Base-by-base conservation (phyloP, 2,797 vertebrate species). In the Pempheris klunzingeri region DNA sequence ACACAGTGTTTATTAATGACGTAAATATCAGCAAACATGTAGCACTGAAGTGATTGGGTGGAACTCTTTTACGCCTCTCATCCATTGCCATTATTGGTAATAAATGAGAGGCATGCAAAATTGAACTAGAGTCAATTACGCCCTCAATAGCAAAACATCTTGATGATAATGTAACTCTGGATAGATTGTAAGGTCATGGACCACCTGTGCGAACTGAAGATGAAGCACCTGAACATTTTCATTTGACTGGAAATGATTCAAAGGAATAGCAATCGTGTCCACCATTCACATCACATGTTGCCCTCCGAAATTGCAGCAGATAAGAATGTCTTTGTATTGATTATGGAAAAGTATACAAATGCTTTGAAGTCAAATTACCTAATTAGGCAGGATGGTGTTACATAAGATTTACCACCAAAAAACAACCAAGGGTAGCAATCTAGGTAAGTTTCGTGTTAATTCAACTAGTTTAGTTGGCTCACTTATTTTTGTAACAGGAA, bases 11-110 rank as follows among this genome's bases (percentile, higher is more conserved):
- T 76, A 76, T 76, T 77, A 69, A 73, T 9, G 1, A 72, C 70
- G 54, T 80, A 79, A 81, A 84, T 85, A 68, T 71, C 87, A 81
- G 39, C 24, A 80, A 71, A 52, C 67, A 68, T 7, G 1, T 47
- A 72, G 54, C 39, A 59, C 15, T 77, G 26, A 57, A 62, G 57
- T 38, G 44, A 58, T n/a, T 18, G 22, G 2, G 11, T 34, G 55
- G 49, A 66, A 36, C 28, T 66, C 28, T 44, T 67, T 53, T 59
- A 7, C 50, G 20, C 11, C n/a, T 26, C 22, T 22, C 15, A 41
- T 64, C 8, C 59, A 20, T 47, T 55, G 15, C 7, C 4, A 30
- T 14, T 24, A 4, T 12, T 65, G 50, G 12, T 55, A 69, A 55
- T 41, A 52, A 7, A 71, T 32, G 28, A 66, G 7, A 52, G 28